Evolutionary conservation across 1,140 invertebrate species (phyloP).

Genomic region (Hetaerina americana): DNA sequence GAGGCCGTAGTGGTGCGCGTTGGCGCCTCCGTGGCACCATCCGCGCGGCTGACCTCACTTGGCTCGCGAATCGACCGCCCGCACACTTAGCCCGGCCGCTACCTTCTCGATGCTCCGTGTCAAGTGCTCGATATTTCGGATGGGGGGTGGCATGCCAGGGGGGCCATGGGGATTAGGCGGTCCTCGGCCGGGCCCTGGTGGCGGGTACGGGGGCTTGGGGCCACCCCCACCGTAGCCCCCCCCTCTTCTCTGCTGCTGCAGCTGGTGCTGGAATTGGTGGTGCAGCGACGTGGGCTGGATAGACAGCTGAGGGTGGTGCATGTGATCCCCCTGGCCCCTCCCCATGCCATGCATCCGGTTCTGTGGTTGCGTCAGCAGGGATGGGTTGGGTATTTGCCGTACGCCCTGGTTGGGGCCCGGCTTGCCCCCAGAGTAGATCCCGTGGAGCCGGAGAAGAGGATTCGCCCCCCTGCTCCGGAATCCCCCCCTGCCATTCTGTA

Average conservation of each 20-base stretch:
- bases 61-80: slow-evolving; percentile 15
- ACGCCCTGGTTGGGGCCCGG: slow-evolving; percentile 26
- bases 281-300: slow-evolving; percentile 25
- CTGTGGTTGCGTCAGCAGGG: slow-evolving; percentile 17
- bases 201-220: background rate
- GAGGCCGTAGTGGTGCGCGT: too few species aligned
- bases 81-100: slow-evolving; percentile 20
- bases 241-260: background rate
- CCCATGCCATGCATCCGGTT: background rate
- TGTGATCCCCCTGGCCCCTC: slow-evolving; percentile 20
- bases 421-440: slow-evolving; percentile 13
- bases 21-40: background rate
- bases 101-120: slow-evolving; percentile 22
- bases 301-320: slow-evolving; percentile 24
- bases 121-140: slow-evolving; percentile 23
- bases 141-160: slow-evolving; percentile 6
- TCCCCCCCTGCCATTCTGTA: slow-evolving; percentile 8
- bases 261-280: slow-evolving; percentile 1
- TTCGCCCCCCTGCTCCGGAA: background rate
- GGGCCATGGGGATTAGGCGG: slow-evolving; percentile 9
- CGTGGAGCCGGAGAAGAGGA: slow-evolving; percentile 5
- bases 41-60: background rate
- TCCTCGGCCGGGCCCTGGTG: background rate
- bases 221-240: background rate
- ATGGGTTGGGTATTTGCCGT: slow-evolving; percentile 28